These are phyloP conservation scores for Laupala kohalensis DNA, from an alignment of 1,140 invertebrate genomes.

Conservation along the genomic window DNA sequence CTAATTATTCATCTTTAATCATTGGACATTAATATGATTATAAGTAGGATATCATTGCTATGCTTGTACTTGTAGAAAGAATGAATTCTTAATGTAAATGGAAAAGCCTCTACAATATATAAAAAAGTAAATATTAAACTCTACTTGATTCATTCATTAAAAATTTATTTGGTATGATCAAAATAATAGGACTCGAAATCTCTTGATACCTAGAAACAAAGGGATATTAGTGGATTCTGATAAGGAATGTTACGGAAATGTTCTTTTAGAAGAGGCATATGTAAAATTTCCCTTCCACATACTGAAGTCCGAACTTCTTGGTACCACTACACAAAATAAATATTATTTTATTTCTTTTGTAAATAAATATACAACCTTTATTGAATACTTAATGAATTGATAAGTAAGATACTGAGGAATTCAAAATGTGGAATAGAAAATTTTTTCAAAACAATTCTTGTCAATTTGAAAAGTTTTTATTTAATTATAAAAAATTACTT, in stretches of 20 bases:
- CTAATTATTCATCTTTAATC: too few species aligned
- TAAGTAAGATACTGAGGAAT: background rate
- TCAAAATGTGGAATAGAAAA: conserved; percentile 15
- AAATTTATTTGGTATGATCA: too few species aligned
- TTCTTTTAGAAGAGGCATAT: too few species aligned
- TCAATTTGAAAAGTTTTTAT: background rate
- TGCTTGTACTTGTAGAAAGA: background rate
- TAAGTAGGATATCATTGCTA: background rate
- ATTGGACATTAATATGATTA: too few species aligned
- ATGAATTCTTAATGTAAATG: background rate
- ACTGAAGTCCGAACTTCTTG: background rate
- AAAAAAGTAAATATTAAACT: too few species aligned
- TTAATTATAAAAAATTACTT: background rate
- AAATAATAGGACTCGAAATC: too few species aligned
- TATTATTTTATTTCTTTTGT: conserved; percentile 1
- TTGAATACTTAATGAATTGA: too few species aligned
- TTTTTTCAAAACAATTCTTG: conserved; percentile 7
- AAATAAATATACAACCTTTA: background rate
- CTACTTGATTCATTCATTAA: too few species aligned
- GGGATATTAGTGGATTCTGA: too few species aligned
- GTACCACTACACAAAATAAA: conserved; percentile 2
- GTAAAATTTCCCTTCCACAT: conserved; percentile 22
- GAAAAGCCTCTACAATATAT: background rate
- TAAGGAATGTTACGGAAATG: too few species aligned
- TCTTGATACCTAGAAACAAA: too few species aligned